Conservation (phyloP, 2,888 invertebrate genomes). For the Euzophera pinguis region DNA sequence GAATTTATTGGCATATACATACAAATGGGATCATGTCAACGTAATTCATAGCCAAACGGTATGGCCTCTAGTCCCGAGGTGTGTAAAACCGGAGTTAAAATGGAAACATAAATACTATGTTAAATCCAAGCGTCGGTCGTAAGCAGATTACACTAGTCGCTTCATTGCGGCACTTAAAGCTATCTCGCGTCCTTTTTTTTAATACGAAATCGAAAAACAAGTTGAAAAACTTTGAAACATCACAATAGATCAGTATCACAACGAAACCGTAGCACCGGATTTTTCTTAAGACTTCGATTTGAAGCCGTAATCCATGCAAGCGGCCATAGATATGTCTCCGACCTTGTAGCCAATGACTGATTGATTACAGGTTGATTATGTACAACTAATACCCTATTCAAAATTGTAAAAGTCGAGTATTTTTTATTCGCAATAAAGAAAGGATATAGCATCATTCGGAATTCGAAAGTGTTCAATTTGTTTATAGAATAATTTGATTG, state of each 20-base stretch:
- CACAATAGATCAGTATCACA: constrained; percentile 58
- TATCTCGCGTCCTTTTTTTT: constrained; percentile 41
- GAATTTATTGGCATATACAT: constrained; percentile 74
- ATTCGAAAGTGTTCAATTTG: no score
- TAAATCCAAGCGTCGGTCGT: constrained; percentile 56
- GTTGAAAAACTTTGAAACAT: constrained; percentile 51
- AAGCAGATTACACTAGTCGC: constrained; percentile 53
- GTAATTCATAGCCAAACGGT: constrained; percentile 38
- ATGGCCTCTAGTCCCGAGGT: constrained; percentile 30
- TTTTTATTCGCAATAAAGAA: no score
- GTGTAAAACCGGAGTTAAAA: constrained; percentile 52
- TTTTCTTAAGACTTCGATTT: constrained; percentile 3
- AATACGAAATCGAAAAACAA: constrained; percentile 36
- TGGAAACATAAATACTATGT: constrained; percentile 77
- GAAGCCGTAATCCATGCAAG: not conserved
- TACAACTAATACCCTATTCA: no score
- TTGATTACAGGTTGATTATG: no score
- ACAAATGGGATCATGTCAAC: constrained; percentile 63
- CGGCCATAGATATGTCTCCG: no score
- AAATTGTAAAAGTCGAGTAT: no score
- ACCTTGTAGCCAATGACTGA: no score
- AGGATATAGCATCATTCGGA: no score
- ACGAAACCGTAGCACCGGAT: constrained; percentile 37
- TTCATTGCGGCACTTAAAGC: constrained; percentile 49
- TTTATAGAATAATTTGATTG: no score